Evolutionary conservation across 2,888 invertebrate genomes (phyloP), one percentile per base, ranked within the genome.

Genomic region (Macrosiphum euphorbiae): DNA sequence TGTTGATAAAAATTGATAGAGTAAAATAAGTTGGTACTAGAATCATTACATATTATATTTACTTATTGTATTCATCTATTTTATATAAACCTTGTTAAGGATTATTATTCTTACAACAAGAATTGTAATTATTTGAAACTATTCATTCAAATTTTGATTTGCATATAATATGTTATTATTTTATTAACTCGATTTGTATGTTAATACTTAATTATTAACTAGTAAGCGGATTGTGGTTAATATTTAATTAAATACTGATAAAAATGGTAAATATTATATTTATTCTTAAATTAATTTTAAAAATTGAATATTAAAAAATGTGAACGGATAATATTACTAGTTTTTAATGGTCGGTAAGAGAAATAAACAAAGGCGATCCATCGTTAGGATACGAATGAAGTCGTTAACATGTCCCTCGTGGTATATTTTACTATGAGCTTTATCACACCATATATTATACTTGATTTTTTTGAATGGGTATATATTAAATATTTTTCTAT

Each of bases 351-450:
- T 8, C 7, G 16, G 28, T n/a, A 28, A n/a, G 24, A 2, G 24
- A 89, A 55, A 88, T 55, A 44, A 55, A 78, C n/a, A 3, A 61
- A 92, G 26, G 44, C 84, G 20, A 84, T 89, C 84, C 55, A 55
- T 88, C n/a, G 92, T 67, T 88, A 55, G 41, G 88, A 55, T 26
- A 41, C 41, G 24, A 67, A 58, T 55, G 55, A 78, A 92, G 41
- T 92, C 87, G 50, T 88, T 88, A 88, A 92, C 55, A 92, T 41
- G 35, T 92, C 84, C 44, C 55, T 44, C 0, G 28, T 35, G 55
- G 50, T 52, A 78, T 78, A 88, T 78, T 88, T 78, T 52, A 47
- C 88, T 55, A 61, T 35, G 35, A 47, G 55, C 20, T 44, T 47
- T 92, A 52, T 88, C 52, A 78, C 50, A 41, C 35, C 11, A 90